Evolutionary conservation across 2,797 vertebrate species (phyloP).

Genomic region (Apodemus agrarius): DNA sequence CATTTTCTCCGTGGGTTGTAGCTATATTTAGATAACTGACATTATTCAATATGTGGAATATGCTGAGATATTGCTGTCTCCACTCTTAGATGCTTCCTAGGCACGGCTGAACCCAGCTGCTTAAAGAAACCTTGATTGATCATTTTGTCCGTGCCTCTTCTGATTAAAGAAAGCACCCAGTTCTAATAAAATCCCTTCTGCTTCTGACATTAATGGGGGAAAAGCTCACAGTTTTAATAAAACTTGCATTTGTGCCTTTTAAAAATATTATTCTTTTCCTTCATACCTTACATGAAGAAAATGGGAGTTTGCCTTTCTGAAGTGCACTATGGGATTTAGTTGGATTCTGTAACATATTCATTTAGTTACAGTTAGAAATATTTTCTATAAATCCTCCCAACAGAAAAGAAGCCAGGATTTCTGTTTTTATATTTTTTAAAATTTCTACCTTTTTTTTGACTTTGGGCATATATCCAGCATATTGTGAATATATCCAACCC

Average conservation of each 20-base stretch:
- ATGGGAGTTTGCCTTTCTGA: not conserved
- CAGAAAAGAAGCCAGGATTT: not conserved
- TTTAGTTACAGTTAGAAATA: constrained; percentile 5
- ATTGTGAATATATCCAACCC: not conserved
- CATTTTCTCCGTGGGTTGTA: not conserved
- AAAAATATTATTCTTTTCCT: constrained; percentile 15
- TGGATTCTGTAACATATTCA: not conserved
- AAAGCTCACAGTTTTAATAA: not conserved
- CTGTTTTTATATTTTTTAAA: not conserved
- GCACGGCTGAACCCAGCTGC: not conserved
- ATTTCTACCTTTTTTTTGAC: not conserved
- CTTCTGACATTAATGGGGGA: not conserved
- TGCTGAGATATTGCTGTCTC: not conserved
- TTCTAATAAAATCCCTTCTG: not conserved
- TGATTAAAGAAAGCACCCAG: not conserved
- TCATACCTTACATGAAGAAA: not conserved
- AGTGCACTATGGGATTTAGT: not conserved
- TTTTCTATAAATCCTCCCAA: constrained; percentile 33
- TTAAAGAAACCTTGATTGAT: constrained; percentile 7
- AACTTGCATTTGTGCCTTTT: constrained; percentile 38
- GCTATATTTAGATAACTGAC: not conserved
- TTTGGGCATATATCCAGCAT: not conserved
- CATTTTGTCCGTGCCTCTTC: not conserved
- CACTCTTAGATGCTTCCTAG: not conserved
- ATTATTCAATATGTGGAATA: not conserved